Evolutionary conservation across 2,113 vertebrate species (phyloP).

Genomic region (Neotragus moschatus): DNA sequence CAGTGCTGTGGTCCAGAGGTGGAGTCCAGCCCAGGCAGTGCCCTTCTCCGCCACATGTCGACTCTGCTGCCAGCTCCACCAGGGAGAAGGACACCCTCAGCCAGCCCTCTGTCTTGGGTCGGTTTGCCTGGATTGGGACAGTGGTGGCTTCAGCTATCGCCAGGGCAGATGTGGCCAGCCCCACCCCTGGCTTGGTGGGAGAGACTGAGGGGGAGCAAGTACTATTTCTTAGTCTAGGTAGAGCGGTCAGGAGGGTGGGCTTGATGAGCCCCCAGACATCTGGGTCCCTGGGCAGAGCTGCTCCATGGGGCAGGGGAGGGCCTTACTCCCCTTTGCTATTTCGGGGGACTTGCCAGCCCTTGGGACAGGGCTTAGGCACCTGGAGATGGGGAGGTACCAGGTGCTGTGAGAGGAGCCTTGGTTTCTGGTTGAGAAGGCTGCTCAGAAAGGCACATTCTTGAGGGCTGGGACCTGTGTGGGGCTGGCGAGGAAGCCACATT

Average conservation of each 20-base stretch:
- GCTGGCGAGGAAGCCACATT: neutral
- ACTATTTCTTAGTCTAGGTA: neutral
- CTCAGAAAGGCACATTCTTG: neutral
- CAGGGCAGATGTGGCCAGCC: neutral
- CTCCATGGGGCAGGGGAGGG: neutral
- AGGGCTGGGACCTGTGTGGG: rapidly evolving
- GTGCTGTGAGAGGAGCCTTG: neutral
- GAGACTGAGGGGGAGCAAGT: neutral
- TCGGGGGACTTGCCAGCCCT: neutral
- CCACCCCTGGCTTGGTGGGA: neutral
- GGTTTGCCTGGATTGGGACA: neutral
- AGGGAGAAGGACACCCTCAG: neutral
- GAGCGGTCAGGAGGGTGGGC: neutral
- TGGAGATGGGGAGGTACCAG: neutral
- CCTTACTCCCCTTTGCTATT: neutral
- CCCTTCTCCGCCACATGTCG: rapidly evolving
- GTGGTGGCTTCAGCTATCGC: neutral
- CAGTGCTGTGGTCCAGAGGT: neutral
- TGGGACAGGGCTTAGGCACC: too few species aligned
- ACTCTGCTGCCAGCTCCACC: neutral
- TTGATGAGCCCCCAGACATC: neutral
- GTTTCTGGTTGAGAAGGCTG: neutral
- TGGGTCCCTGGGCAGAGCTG: neutral
- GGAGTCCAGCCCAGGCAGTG: neutral
- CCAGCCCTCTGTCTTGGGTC: neutral